phyloP scores from a whole-genome alignment of 2,797 vertebrate genomes.

The Sebastes steindachneri region DNA sequence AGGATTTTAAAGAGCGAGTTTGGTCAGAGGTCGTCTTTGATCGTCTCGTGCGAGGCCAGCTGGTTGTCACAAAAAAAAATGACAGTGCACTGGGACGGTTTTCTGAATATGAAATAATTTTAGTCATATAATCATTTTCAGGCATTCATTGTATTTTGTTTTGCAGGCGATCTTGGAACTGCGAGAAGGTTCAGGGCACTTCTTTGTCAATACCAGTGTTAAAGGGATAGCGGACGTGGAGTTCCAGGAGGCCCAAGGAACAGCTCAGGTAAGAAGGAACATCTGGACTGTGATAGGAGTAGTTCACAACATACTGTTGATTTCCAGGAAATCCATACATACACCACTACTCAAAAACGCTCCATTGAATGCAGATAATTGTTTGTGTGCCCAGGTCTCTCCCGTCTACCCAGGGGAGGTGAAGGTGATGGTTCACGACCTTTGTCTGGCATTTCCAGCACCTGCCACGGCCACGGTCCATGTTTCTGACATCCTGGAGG shows the following conservation, averaged over 20 bases:
- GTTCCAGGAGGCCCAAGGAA: conserved; percentile 84
- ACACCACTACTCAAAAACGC: background rate
- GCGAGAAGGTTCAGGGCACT: conserved; percentile 93
- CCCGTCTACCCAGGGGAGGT: conserved; percentile 85
- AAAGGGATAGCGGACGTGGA: conserved; percentile 81
- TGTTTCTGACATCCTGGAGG: conserved; percentile 92
- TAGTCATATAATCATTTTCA: background rate
- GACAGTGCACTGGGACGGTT: background rate
- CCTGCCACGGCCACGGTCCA: conserved; percentile 84
- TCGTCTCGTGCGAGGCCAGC: background rate
- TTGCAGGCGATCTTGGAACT: conserved; percentile 87
- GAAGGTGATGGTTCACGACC: conserved; percentile 91
- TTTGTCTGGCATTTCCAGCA: conserved; percentile 81
- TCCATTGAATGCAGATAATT: background rate
- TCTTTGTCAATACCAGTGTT: conserved; percentile 90
- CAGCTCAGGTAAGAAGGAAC: conserved; percentile 84
- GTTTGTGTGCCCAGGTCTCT: conserved; percentile 81
- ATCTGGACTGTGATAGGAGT: background rate
- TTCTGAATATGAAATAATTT: conserved; percentile 1
- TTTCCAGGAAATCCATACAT: background rate
- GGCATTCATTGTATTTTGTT: conserved; percentile 6
- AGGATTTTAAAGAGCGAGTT: conserved; percentile 39
- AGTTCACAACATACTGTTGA: background rate
- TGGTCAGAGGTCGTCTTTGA: conserved; percentile 32
- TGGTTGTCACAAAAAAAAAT: conserved; percentile 12